Evolutionary conservation across 2,888 invertebrate genomes (phyloP), one percentile per base, ranked within the genome.

Genomic region (Frankliniella intonsa): DNA sequence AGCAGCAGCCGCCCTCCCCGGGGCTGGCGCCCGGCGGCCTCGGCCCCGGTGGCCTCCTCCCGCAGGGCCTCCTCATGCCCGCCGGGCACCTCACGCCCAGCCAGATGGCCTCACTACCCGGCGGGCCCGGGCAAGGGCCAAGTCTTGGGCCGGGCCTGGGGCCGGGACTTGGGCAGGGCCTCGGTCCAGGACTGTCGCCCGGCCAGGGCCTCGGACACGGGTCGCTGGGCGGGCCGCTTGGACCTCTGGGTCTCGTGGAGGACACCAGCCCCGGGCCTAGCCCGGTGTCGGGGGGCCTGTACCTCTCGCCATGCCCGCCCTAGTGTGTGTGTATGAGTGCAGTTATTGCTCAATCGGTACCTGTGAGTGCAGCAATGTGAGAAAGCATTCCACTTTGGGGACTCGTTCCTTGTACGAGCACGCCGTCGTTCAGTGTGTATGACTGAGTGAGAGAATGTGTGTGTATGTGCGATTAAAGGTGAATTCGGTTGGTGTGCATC

Each of bases 81-180:
- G 69, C 69, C 22, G 69, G 69, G 25, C 69, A 76, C 69, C 25
- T 76, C 69, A 25, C 69, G 25, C 69, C 69, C 38, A 38, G 38
- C 38, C 38, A 38, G 38, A 38, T 38, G 38, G 38, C 38, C 38
- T 38, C 38, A 38, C 38, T 38, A 38, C 38, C 38, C 69, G 69
- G 69, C 69, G 69, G 69, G 69, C 69, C 69, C 69, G 69, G 69
- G 69, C 69, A 76, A 14, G 38, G 62, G 17, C 62, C 62, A 17
- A 19, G 62, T n/a, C 38, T 38, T 5, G 38, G 38, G 5, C 38
- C 38, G 38, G 38, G 38, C 2, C 38, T 5, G 38, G 38, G 38
- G 38, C 8, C 55, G 17, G 38, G 38, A 38, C 38, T 5, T 2
- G 38, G 38, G 38, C 8, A 2, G 17, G 55, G 55, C 55, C 11